Conservation (phyloP, 2,113 vertebrate genomes). For the Dryoscopus gambensis region DNA sequence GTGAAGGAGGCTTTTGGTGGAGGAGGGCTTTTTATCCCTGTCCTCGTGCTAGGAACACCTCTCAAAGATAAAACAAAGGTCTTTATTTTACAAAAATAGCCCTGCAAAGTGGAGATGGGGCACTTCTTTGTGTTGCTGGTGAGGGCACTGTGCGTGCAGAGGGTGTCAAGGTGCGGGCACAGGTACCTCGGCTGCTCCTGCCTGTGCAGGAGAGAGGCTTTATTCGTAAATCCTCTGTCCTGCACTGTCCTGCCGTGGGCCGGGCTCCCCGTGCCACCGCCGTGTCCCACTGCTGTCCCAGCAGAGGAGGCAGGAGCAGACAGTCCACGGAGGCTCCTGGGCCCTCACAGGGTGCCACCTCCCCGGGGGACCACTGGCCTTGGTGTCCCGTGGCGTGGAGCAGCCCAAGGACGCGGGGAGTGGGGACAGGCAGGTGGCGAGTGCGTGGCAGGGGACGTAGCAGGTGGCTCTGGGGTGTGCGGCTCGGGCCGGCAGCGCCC, state of each 20-base stretch:
- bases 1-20: background rate
- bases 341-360: background rate
- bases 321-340: fast-evolving
- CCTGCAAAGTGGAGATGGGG: fast-evolving
- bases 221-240: background rate
- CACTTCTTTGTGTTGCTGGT: background rate
- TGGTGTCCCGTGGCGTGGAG: background rate
- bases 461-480: fast-evolving
- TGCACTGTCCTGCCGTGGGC: background rate
- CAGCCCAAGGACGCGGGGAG: background rate
- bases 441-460: background rate
- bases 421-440: background rate
- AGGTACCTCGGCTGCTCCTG: background rate
- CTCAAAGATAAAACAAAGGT: background rate
- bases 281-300: background rate
- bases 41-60: background rate
- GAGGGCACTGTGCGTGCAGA: background rate
- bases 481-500: fast-evolving
- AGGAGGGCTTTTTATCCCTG: background rate
- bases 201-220: background rate
- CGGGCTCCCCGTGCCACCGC: fast-evolving
- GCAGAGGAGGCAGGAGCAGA: background rate
- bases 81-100: background rate
- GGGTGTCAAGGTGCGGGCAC: background rate
- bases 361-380: fast-evolving